Evolutionary conservation across 92 coral and sea anemone species (phyloP), one percentile per base, ranked within the genome.

Genomic region (Heliopora coerulea): DNA sequence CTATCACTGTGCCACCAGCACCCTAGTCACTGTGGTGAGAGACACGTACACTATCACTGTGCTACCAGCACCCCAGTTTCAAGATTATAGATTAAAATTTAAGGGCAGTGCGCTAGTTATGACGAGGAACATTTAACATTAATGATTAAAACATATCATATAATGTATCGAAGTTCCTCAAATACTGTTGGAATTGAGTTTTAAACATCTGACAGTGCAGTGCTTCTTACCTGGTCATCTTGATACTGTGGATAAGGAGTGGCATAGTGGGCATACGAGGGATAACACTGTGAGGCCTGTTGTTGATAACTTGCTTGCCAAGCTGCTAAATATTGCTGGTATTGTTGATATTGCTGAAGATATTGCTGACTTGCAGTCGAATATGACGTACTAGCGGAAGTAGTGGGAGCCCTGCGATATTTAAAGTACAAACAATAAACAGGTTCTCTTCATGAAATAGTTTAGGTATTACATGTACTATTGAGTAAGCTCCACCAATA

Each of bases 301-400:
- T 85, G 98, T 33, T 93, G 96, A 32, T 89, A 91, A 70, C 86
- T 87, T 3, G 89, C 91, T 72, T 93, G 98, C 98, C 98, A 93
- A 25, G 96, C 98, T 9, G 91, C 96, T 64, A 90, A 76, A 35
- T 93, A 93, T 57, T 93, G 98, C 48, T 93, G 98, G 73, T 90
- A 93, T 46, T 93, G 97, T 67, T 91, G 98, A 57, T 93, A 91
- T 72, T 90, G 96, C 49, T 93, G 98, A 52, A 85, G 72, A 68
- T 88, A 88, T 63, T 88, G 92, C 56, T 88, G 89, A 29, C 54
- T 85, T 19, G 87, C 73, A 3, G 85, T 83, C 14, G 56, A 37
- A 32, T 70, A 70, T 70, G 62, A 11, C 19, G 62, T 20, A 54
- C 31, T 70, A 5, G 20, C 31, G 35, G 62, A 17, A 1, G 63